Base-by-base conservation (phyloP, 2,797 vertebrate species). In the Amazonetta brasiliensis region DNA sequence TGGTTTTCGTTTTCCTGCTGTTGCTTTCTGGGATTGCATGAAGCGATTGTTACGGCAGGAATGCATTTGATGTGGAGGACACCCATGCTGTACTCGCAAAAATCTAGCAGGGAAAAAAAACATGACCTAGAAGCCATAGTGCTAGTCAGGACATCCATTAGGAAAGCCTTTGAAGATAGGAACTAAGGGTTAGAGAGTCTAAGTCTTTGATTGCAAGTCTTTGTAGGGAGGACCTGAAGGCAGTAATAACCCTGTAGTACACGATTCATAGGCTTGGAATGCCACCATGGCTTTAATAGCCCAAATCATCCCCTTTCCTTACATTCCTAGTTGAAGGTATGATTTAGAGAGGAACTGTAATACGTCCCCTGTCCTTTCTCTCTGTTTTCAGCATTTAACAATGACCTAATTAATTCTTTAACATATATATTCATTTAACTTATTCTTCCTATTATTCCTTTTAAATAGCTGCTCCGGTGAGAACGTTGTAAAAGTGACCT, bases 151-250 rank as follows among this genome's bases (percentile, higher is more conserved):
- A 93, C 75, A 91, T 26, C 64, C 78, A 96, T 96, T 90, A 96
- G 48, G 56, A 92, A 94, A 87, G 75, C 86, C 93, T 95, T 95
- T 96, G 95, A 97, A 94, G 95, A 93, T 92, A 92, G 81, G 81
- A 95, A 82, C 88, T 83, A 17, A 90, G 58, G 75, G 81, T 93
- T 95, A 84, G 37, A 67, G 71, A 84, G 60, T 58, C 90, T 26
- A 86, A 84, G 90, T 74, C 94, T 95, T 89, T 97, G 86, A 93
- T 72, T 94, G 93, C 39, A 90, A 6, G 54, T 90, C 84, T 94
- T 87, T 94, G 84, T 78, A 85, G 81, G 84, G 91, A 91, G 93
- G 75, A 95, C 95, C 77, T 74, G 62, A 92, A 92, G 64, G 72
- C 44, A 75, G 60, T 93, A 94, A 87, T 92, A 90, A 80, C 62